Conservation (phyloP, 2,113 vertebrate genomes). For the Chroicocephalus ridibundus region DNA sequence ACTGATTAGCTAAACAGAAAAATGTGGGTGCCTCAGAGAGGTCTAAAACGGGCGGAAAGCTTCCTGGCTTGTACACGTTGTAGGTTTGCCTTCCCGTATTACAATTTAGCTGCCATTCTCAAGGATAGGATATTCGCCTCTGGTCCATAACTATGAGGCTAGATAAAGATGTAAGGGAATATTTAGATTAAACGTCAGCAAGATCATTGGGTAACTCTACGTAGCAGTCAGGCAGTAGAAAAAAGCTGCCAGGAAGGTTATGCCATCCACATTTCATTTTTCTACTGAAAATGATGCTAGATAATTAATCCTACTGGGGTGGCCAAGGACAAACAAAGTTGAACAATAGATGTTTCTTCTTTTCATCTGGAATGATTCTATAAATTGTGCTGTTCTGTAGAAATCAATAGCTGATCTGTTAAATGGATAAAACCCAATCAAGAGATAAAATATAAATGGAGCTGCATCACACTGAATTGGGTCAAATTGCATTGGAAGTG, state of each 20-base stretch:
- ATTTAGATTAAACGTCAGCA: background rate
- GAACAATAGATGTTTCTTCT: background rate
- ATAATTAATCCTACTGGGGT: background rate
- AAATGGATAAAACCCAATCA: background rate
- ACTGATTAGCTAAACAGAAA: background rate
- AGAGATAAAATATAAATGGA: conserved; percentile 18
- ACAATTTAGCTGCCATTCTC: background rate
- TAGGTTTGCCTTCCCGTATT: background rate
- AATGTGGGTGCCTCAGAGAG: background rate
- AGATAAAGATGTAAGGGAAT: background rate
- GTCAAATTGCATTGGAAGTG: conserved; percentile 45
- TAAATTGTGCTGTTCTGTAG: background rate
- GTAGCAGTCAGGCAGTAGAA: background rate
- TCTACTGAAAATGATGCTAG: background rate
- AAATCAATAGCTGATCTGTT: conserved; percentile 23
- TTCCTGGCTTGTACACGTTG: background rate
- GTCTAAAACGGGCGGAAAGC: background rate
- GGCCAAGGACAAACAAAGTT: background rate
- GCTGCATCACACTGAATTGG: background rate
- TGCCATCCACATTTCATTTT: background rate
- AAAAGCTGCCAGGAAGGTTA: background rate
- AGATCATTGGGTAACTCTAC: background rate
- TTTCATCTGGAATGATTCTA: background rate
- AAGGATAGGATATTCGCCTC: background rate
- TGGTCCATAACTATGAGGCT: background rate